Conservation (phyloP, 2,888 invertebrate genomes). For the Pogonocherus hispidulus region DNA sequence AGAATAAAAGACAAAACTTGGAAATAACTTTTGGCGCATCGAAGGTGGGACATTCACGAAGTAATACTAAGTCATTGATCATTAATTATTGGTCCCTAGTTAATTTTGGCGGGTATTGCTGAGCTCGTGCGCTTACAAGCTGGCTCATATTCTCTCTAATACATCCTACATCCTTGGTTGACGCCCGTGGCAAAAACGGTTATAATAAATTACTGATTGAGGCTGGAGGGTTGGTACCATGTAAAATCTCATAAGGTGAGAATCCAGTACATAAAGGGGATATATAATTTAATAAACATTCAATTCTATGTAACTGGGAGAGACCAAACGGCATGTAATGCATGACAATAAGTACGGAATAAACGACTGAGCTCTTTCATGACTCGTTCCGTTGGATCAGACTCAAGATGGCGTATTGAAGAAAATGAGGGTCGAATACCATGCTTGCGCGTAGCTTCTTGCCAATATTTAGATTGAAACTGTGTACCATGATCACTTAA, state of each 20-base stretch:
- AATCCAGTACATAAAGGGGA: constrained; percentile 32
- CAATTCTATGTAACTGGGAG: background rate
- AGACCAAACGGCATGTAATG: constrained; percentile 31
- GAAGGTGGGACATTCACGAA: no score
- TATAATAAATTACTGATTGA: no score
- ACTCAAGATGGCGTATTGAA: constrained; percentile 29
- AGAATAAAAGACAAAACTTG: no score
- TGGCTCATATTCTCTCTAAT: no score
- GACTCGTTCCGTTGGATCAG: constrained; percentile 25
- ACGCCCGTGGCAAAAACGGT: no score
- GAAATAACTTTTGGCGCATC: no score
- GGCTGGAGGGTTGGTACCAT: background rate
- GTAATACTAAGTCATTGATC: no score
- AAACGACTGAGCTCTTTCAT: constrained; percentile 19
- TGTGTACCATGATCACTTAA: constrained; percentile 46
- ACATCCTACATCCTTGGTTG: no score
- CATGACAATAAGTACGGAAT: constrained; percentile 9
- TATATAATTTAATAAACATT: constrained; percentile 18
- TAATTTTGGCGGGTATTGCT: no score
- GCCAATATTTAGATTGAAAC: constrained; percentile 47
- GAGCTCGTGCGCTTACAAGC: no score
- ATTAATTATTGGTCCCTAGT: no score
- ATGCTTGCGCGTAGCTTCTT: background rate
- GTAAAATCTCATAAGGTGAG: constrained; percentile 8
- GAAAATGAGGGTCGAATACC: constrained; percentile 10